Conservation (phyloP, 2,797 vertebrate genomes). For the Enteromius argenteus region DNA sequence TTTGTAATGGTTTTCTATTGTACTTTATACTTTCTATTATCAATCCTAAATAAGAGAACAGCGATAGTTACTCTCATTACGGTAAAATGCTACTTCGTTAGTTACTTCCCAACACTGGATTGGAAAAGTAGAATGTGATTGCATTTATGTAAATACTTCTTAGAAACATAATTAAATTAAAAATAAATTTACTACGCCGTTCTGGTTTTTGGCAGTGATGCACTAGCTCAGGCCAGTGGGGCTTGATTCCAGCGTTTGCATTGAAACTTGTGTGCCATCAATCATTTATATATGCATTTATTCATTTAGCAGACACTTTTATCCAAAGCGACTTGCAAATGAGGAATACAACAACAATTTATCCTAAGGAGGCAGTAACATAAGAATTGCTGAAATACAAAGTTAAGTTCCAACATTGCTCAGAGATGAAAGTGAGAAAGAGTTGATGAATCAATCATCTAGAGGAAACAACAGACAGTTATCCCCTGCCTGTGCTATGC, state of each 20-base stretch:
- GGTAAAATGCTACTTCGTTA: neutral
- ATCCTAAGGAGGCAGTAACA: neutral
- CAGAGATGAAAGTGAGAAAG: constrained; percentile 13
- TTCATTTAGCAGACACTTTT: constrained; percentile 34
- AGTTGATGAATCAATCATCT: constrained; percentile 1
- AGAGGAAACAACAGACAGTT: neutral
- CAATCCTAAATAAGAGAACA: neutral
- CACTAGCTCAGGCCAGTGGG: constrained; percentile 4
- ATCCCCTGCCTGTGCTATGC: neutral
- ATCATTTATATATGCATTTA: constrained; percentile 28
- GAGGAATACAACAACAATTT: constrained; percentile 16
- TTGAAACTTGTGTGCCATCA: neutral
- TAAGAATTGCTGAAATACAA: neutral
- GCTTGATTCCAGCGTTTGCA: neutral
- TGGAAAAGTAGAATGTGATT: neutral
- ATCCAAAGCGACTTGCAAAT: constrained; percentile 23
- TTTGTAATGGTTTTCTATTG: neutral
- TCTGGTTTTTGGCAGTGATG: constrained; percentile 21
- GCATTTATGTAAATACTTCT: constrained; percentile 13
- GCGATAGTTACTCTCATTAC: neutral
- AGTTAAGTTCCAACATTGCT: constrained; percentile 3
- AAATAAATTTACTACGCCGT: neutral
- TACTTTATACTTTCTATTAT: neutral
- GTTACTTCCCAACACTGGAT: neutral
- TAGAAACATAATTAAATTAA: constrained; percentile 4